These are phyloP conservation scores for Esox masquinongy DNA, from an alignment of 2,797 vertebrate species.

Conservation along the genomic window DNA sequence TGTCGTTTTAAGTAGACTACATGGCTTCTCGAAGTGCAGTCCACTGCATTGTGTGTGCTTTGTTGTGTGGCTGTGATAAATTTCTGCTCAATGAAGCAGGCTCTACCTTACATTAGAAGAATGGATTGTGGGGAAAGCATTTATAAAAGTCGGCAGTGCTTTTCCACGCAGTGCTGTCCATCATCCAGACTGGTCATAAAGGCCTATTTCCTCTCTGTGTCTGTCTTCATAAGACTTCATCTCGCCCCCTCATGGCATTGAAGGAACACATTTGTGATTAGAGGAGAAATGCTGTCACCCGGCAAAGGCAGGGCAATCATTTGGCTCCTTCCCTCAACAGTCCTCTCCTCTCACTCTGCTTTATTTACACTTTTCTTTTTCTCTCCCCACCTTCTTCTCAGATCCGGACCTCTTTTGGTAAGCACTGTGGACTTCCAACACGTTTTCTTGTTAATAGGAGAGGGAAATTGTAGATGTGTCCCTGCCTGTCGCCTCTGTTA, in stretches of 20 bases:
- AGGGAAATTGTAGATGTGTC: background rate
- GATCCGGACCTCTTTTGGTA: background rate
- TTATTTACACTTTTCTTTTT: slow-evolving; percentile 1
- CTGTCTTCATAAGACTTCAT: slow-evolving; percentile 20
- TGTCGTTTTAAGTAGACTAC: background rate
- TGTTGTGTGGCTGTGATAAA: slow-evolving; percentile 20
- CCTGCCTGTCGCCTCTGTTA: background rate
- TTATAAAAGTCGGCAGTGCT: background rate
- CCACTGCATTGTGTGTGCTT: slow-evolving; percentile 3
- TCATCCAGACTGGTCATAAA: slow-evolving; percentile 16
- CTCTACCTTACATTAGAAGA: slow-evolving; percentile 22
- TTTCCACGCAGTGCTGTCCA: slow-evolving; percentile 8
- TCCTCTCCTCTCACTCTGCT: background rate
- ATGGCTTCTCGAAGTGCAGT: background rate
- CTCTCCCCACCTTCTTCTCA: background rate
- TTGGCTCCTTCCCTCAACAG: background rate
- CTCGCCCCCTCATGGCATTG: background rate
- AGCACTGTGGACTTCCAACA: background rate
- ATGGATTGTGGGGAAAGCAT: slow-evolving; percentile 20
- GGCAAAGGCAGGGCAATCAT: background rate
- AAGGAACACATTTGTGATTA: slow-evolving; percentile 10
- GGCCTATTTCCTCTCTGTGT: slow-evolving; percentile 14
- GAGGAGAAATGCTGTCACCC: slow-evolving; percentile 11
- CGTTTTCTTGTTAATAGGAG: background rate
- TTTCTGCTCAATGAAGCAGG: slow-evolving; percentile 27